phyloP scores from a whole-genome alignment of 2,888 invertebrate genomes.

The Crepidodera aurea region DNA sequence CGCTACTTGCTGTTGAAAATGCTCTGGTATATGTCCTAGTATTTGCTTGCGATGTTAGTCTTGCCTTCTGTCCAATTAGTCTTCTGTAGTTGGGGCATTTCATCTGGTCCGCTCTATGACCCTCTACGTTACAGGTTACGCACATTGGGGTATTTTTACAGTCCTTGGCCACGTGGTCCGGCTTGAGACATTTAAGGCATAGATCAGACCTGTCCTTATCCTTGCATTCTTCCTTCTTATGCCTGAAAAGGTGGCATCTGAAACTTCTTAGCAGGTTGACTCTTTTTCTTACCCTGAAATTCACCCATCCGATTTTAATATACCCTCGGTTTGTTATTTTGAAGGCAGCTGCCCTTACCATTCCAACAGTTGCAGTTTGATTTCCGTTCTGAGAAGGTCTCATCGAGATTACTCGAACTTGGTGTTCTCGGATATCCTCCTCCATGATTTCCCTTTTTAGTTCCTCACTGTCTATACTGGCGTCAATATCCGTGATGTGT shows the following conservation, averaged over 20 bases:
- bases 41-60: too few relatives aligned
- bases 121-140: background rate
- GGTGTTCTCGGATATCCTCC: background rate
- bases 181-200: constrained; percentile 5
- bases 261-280: constrained; percentile 8
- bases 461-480: constrained; percentile 4
- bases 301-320: constrained; percentile 18
- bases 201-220: background rate
- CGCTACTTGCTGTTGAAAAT: background rate
- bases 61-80: background rate
- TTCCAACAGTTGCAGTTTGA: constrained; percentile 7
- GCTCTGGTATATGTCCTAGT: too few relatives aligned
- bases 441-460: constrained; percentile 1
- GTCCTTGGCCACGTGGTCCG: constrained; percentile 3
- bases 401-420: constrained; percentile 10
- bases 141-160: constrained; percentile 1
- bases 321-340: constrained; percentile 12
- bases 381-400: constrained; percentile 12
- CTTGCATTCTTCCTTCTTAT: constrained; percentile 1
- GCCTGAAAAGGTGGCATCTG: constrained; percentile 19
- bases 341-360: constrained; percentile 4
- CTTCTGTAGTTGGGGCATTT: constrained; percentile 11
- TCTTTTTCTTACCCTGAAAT: constrained; percentile 10
- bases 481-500: constrained; percentile 17
- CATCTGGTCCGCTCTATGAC: constrained; percentile 2